Conservation (phyloP, 2,797 vertebrate genomes). For the Luscinia luscinia region DNA sequence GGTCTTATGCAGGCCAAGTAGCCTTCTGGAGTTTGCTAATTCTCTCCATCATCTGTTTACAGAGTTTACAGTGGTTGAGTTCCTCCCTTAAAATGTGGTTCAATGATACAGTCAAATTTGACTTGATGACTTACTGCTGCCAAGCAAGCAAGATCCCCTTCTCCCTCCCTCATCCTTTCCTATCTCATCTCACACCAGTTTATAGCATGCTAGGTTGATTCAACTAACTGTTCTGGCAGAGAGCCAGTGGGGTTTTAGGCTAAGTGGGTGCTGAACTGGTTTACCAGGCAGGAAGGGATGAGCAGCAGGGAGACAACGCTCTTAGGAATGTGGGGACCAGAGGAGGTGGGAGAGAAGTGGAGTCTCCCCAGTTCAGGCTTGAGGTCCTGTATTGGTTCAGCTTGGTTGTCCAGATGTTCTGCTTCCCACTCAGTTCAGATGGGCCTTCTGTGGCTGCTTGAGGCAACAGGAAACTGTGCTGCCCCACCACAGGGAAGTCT, state of each 20-base stretch:
- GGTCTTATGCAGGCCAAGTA: not conserved
- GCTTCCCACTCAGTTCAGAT: not conserved
- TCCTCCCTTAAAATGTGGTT: not conserved
- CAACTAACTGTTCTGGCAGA: not conserved
- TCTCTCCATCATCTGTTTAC: not conserved
- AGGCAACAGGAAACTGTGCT: not conserved
- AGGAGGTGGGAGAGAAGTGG: not conserved
- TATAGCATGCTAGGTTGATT: not conserved
- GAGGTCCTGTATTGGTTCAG: not conserved
- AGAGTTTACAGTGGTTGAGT: not conserved
- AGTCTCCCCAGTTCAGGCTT: accelerated
- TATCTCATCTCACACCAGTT: not conserved
- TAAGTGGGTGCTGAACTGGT: not conserved
- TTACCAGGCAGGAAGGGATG: not conserved
- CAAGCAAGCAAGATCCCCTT: not conserved
- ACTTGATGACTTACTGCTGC: not conserved
- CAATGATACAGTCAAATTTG: not conserved
- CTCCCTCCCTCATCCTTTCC: not conserved
- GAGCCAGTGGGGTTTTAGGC: not conserved
- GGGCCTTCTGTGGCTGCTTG: not conserved
- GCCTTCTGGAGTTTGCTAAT: not conserved
- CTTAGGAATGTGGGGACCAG: accelerated
- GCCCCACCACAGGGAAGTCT: not conserved
- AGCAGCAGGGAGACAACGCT: not conserved
- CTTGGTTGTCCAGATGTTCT: not conserved